phyloP scores from a whole-genome alignment of 2,797 vertebrate species.

The Sebastes itinus region DNA sequence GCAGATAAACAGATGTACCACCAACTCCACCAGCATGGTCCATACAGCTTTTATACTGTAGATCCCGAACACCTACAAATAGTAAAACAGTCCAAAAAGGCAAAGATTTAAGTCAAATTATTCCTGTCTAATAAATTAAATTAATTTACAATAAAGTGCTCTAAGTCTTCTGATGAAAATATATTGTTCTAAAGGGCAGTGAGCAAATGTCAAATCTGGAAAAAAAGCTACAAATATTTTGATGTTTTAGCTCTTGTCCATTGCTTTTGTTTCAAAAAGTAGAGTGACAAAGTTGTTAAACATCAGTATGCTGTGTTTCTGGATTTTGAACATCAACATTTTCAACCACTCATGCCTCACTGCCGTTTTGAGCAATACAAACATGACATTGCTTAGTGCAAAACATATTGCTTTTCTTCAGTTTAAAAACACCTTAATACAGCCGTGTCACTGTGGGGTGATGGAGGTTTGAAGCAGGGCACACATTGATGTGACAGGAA shows the following conservation, averaged over 20 bases:
- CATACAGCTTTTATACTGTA: not conserved
- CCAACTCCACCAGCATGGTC: not conserved
- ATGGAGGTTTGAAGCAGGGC: not conserved
- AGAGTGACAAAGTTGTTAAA: not conserved
- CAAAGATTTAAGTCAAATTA: not conserved
- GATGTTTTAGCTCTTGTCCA: not conserved
- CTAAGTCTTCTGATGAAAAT: not conserved
- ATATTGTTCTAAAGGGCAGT: not conserved
- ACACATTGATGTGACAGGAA: slow-evolving; percentile 5
- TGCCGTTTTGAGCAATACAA: not conserved
- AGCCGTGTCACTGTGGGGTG: not conserved
- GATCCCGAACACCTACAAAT: not conserved
- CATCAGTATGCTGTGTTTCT: not conserved
- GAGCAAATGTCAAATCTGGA: not conserved
- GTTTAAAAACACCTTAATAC: slow-evolving; percentile 10
- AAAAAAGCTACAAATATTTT: not conserved
- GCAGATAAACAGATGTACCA: not conserved
- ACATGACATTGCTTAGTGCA: not conserved
- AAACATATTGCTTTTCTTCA: not conserved
- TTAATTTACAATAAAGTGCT: not conserved
- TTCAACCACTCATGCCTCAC: not conserved
- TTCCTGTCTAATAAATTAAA: not conserved
- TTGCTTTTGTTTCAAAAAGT: slow-evolving; percentile 3
- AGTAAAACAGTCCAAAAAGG: not conserved
- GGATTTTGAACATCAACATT: not conserved